phyloP scores from a whole-genome alignment of 2,797 vertebrate genomes.

The Pogonophryne albipinna region DNA sequence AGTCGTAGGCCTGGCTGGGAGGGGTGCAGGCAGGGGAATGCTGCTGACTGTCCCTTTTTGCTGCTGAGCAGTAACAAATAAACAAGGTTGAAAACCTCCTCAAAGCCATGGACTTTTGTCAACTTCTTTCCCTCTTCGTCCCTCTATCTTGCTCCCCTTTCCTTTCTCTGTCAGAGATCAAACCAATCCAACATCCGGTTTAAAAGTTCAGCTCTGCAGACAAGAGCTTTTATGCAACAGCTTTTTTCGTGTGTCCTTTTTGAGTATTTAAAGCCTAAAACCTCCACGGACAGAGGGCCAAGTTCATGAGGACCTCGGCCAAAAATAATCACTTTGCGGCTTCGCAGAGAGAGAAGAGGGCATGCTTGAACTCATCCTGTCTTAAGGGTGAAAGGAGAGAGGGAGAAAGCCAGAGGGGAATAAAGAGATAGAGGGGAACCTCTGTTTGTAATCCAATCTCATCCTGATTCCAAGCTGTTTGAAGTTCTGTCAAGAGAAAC shows the following conservation, averaged over 20 bases:
- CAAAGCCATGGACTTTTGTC: constrained; percentile 41
- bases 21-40: constrained; percentile 44
- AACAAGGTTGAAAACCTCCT: constrained; percentile 62
- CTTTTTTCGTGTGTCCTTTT: constrained; percentile 27
- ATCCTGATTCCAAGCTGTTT: constrained; percentile 83
- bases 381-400: constrained; percentile 34
- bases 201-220: constrained; percentile 46
- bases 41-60: constrained; percentile 83
- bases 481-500: constrained; percentile 84
- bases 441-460: constrained; percentile 81
- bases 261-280: constrained; percentile 49
- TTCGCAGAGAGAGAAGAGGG: constrained; percentile 35
- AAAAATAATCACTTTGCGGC: constrained; percentile 71
- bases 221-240: constrained; percentile 17
- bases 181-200: constrained; percentile 45
- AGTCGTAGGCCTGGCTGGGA: constrained; percentile 37
- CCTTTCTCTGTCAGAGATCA: constrained; percentile 49
- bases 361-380: constrained; percentile 66
- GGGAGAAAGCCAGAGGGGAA: constrained; percentile 30
- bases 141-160: constrained; percentile 8
- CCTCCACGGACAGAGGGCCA: constrained; percentile 42
- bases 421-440: constrained; percentile 57
- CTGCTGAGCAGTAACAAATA: constrained; percentile 73
- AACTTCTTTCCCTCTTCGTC: constrained; percentile 29
- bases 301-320: constrained; percentile 52